Evolutionary conservation across 2,797 vertebrate species (phyloP).

Genomic region (Melanogrammus aeglefinus): DNA sequence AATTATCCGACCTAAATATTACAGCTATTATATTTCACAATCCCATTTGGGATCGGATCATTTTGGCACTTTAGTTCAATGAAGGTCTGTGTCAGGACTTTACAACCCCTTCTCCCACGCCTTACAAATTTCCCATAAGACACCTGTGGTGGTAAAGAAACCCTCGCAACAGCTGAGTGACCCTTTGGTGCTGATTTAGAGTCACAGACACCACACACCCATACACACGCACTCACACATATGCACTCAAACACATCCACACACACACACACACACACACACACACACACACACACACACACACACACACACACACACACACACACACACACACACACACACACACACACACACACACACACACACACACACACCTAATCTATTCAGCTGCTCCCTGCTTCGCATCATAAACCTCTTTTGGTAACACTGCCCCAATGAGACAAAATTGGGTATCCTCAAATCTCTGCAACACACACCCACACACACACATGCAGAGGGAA

Average conservation of each 20-base stretch:
- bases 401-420: slow-evolving; percentile 67
- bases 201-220: slow-evolving; percentile 12
- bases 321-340: slow-evolving; percentile 12
- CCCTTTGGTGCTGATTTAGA: slow-evolving; percentile 19
- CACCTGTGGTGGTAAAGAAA: slow-evolving; percentile 60
- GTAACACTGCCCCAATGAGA: slow-evolving; percentile 59
- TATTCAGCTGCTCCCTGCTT: slow-evolving; percentile 61
- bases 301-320: slow-evolving; percentile 11
- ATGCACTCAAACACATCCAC: slow-evolving; percentile 13
- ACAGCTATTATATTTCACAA: neutral
- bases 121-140: slow-evolving; percentile 51
- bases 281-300: slow-evolving; percentile 43
- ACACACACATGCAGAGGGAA: slow-evolving; percentile 27
- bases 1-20: neutral
- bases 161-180: slow-evolving; percentile 68
- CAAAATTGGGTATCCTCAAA: slow-evolving; percentile 51
- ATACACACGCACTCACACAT: slow-evolving; percentile 12
- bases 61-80: neutral
- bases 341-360: slow-evolving; percentile 15
- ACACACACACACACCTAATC: slow-evolving; percentile 53
- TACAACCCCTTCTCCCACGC: slow-evolving; percentile 43
- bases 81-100: slow-evolving; percentile 11
- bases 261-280: slow-evolving; percentile 17
- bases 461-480: slow-evolving; percentile 27
- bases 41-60: neutral